Evolutionary conservation across 2,888 invertebrate genomes (phyloP).

Genomic region (Blastobasis adustella): DNA sequence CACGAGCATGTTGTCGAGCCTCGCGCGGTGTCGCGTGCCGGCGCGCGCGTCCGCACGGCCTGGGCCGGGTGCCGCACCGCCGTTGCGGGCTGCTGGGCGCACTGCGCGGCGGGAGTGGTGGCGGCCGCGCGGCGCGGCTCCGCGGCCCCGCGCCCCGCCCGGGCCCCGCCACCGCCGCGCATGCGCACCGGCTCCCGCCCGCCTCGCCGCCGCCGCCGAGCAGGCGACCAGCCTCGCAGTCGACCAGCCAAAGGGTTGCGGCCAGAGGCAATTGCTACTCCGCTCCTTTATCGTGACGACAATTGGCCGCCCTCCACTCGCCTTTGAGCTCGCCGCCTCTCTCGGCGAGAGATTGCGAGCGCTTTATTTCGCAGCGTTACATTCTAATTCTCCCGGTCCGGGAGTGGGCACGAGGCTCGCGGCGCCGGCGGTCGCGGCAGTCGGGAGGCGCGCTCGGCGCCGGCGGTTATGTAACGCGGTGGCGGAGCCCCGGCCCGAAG

Average conservation of each 20-base stretch:
- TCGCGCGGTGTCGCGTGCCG: slow-evolving; percentile 55
- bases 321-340: slow-evolving; percentile 28
- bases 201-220: slow-evolving; percentile 17
- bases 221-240: slow-evolving; percentile 27
- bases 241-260: slow-evolving; percentile 65
- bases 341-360: slow-evolving; percentile 20
- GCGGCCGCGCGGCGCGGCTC: slow-evolving; percentile 64
- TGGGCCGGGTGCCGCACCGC: slow-evolving; percentile 59
- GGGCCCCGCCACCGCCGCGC: slow-evolving; percentile 25
- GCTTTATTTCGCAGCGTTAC: slow-evolving; percentile 2
- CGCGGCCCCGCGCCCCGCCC: slow-evolving; percentile 38
- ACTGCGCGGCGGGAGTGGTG: slow-evolving; percentile 68
- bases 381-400: neutral
- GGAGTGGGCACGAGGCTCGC: slow-evolving; percentile 4
- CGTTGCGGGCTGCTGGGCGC: slow-evolving; percentile 61
- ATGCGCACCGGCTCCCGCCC: slow-evolving; percentile 59
- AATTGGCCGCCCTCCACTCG: slow-evolving; percentile 42
- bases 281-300: slow-evolving; percentile 51
- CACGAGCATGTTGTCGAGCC: slow-evolving; percentile 54
- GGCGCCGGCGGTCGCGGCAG: neutral
- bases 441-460: slow-evolving; percentile 14
- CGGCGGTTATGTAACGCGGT: slow-evolving; percentile 45
- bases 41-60: slow-evolving; percentile 52
- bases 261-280: slow-evolving; percentile 58
- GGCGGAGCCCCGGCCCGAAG: slow-evolving; percentile 37